Conservation (phyloP, 2,888 invertebrate genomes). For the Ophion costatus region DNA sequence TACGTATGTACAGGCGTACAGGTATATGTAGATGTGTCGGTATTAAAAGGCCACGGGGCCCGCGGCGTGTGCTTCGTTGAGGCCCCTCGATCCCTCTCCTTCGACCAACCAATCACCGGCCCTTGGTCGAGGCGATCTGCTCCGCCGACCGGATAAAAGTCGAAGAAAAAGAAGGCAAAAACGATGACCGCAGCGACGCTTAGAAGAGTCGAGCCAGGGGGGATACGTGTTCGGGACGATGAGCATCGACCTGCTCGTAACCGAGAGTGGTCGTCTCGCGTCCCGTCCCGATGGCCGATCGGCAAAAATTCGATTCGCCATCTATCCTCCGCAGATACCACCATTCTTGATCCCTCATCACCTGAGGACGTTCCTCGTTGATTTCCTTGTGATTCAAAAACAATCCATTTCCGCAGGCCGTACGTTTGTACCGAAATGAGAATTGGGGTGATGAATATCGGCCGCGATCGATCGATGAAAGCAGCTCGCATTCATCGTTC, state of each 20-base stretch:
- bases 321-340: constrained; percentile 21
- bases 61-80: constrained; percentile 69
- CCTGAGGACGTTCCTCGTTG: too few species aligned
- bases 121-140: constrained; percentile 72
- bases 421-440: too few species aligned
- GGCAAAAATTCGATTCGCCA: constrained; percentile 70
- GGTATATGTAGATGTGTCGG: neutral
- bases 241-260: constrained; percentile 62
- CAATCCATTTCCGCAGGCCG: too few species aligned
- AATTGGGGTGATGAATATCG: too few species aligned
- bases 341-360: constrained; percentile 29
- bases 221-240: constrained; percentile 48
- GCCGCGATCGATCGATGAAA: neutral
- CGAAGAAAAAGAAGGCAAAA: constrained; percentile 69
- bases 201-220: constrained; percentile 56
- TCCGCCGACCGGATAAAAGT: constrained; percentile 71
- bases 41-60: constrained; percentile 80
- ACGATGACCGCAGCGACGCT: constrained; percentile 74
- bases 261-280: constrained; percentile 46
- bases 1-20: constrained; percentile 4
- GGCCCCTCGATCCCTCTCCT: constrained; percentile 74
- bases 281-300: constrained; percentile 80
- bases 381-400: too few species aligned
- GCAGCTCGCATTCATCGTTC: neutral
- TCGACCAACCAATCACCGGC: constrained; percentile 81